Evolutionary conservation across 2,113 vertebrate species (phyloP).

Genomic region (Syrmaticus mikado): DNA sequence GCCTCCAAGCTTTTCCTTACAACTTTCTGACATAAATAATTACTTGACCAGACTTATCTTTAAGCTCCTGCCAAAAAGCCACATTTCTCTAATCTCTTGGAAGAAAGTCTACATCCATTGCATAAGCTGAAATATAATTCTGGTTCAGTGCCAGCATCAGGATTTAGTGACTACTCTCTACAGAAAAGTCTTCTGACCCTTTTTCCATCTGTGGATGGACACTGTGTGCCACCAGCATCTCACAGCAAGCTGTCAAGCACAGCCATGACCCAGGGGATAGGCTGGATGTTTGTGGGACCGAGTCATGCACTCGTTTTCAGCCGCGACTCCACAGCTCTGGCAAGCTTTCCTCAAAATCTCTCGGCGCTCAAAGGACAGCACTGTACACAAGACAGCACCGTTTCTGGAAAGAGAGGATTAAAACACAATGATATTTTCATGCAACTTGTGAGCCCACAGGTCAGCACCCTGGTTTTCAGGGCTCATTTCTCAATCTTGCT

Average conservation of each 20-base stretch:
- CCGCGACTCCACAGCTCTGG: not conserved
- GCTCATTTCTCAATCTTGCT: not conserved
- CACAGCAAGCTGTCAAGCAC: not conserved
- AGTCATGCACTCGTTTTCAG: slow-evolving; percentile 24
- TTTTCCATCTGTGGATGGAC: not conserved
- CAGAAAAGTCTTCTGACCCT: not conserved
- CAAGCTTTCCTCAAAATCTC: slow-evolving; percentile 25
- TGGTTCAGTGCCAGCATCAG: not conserved
- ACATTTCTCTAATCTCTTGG: slow-evolving; percentile 16
- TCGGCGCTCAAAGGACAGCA: not conserved
- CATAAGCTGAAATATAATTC: not conserved
- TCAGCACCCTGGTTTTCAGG: not conserved
- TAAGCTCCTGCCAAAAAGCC: slow-evolving; percentile 4
- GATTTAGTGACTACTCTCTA: not conserved
- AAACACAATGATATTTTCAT: not conserved
- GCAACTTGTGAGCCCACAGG: not conserved
- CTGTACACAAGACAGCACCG: not conserved
- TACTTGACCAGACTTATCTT: slow-evolving; percentile 35
- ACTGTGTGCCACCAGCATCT: not conserved
- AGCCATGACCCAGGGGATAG: not conserved
- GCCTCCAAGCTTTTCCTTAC: slow-evolving; percentile 4
- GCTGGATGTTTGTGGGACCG: slow-evolving; percentile 10
- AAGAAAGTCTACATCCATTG: not conserved
- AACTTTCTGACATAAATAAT: slow-evolving; percentile 29
- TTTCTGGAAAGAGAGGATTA: not conserved